Conservation (phyloP, 2,113 vertebrate species). For the Chionodraco myersi region DNA sequence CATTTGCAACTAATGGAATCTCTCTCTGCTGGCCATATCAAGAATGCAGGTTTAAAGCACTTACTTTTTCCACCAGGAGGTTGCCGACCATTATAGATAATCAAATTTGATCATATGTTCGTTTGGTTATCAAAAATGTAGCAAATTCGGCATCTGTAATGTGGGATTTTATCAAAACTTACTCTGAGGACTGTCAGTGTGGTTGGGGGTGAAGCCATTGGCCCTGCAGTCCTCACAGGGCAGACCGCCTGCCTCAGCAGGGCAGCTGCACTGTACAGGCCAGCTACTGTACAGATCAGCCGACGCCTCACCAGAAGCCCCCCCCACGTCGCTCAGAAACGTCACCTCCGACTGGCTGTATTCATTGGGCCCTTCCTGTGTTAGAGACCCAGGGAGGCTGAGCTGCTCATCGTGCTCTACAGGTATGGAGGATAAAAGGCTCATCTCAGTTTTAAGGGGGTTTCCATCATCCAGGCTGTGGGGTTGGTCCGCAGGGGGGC, state of each 20-base stretch:
- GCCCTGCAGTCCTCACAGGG: slow-evolving; percentile 67
- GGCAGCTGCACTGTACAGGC: slow-evolving; percentile 71
- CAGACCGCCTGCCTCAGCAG: slow-evolving; percentile 15
- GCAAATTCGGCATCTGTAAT: neutral
- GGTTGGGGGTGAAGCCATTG: slow-evolving; percentile 52
- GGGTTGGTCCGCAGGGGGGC: slow-evolving; percentile 70
- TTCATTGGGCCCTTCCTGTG: slow-evolving; percentile 60
- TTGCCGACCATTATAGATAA: neutral
- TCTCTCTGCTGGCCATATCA: no score
- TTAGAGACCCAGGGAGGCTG: neutral
- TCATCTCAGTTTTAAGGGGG: slow-evolving; percentile 10
- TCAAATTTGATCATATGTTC: neutral
- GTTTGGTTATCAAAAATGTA: neutral
- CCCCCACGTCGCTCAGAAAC: slow-evolving; percentile 52
- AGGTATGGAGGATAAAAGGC: slow-evolving; percentile 51
- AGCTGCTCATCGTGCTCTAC: slow-evolving; percentile 80
- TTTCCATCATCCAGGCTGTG: slow-evolving; percentile 60
- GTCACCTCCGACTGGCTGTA: slow-evolving; percentile 82
- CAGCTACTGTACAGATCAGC: slow-evolving; percentile 58
- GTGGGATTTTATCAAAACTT: slow-evolving; percentile 8
- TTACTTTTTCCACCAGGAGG: no score
- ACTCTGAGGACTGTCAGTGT: slow-evolving; percentile 18
- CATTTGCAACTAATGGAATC: no score
- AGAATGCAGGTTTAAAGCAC: no score
- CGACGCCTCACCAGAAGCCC: neutral